Percentiles rank a stretch among this genome's conserved stretches.
phyloP scores from a whole-genome alignment of 2,797 vertebrate genomes.

The Naso thynnoides region DNA sequence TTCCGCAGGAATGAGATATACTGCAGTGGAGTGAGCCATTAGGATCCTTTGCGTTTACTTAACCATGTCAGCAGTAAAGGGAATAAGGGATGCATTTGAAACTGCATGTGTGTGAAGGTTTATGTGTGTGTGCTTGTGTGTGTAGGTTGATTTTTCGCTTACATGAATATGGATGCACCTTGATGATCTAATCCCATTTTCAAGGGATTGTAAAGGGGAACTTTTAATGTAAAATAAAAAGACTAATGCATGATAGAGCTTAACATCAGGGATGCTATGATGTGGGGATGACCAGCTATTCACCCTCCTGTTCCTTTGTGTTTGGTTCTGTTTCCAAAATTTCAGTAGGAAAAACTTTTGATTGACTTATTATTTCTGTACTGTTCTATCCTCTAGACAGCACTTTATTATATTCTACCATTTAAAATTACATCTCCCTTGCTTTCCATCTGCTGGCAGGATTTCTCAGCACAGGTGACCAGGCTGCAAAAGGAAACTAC shows the following conservation, averaged over 20 bases:
- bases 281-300: constrained; percentile 5
- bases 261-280: constrained; percentile 2
- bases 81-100: constrained; percentile 55
- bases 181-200: constrained; percentile 45
- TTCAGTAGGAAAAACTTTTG: constrained; percentile 3
- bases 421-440: constrained; percentile 2
- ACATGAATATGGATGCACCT: constrained; percentile 49
- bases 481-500: constrained; percentile 97
- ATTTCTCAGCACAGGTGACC: constrained; percentile 96
- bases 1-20: constrained; percentile 75
- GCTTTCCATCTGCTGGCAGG: constrained; percentile 80
- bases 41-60: constrained; percentile 64
- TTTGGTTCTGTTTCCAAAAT: constrained; percentile 9
- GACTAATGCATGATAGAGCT: constrained; percentile 42
- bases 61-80: constrained; percentile 64
- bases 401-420: background rate
- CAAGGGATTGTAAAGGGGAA: constrained; percentile 8
- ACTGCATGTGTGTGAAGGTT: constrained; percentile 21
- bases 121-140: constrained; percentile 24
- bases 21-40: constrained; percentile 61
- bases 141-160: constrained; percentile 33
- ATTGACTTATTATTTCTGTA: constrained; percentile 1
- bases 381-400: background rate
- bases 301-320: background rate
- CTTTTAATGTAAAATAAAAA: constrained; percentile 31